A percentile compares a stretch with the other conserved stretches of the same genome.
These are phyloP conservation scores for Astreopora myriophthalma DNA, from an alignment of 64 coral and sea anemone genomes.

Conservation along the genomic window DNA sequence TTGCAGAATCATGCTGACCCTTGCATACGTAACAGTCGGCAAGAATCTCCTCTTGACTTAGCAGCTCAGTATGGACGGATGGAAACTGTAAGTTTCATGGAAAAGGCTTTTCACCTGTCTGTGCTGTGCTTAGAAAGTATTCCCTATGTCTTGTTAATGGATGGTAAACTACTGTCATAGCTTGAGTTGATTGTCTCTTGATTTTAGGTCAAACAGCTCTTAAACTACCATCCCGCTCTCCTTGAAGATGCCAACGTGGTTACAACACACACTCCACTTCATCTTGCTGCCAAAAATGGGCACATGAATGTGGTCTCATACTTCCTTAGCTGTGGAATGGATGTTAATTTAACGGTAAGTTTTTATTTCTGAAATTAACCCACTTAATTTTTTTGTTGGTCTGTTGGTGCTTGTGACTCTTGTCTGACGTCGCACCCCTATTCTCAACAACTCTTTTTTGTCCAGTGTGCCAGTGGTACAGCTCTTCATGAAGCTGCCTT, in stretches of 20 bases:
- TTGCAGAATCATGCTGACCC: conserved; percentile 92
- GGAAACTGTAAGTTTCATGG: conserved; percentile 72
- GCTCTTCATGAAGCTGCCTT: conserved; percentile 88
- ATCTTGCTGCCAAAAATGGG: conserved; percentile 94
- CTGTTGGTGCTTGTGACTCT: no score
- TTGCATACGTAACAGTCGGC: conserved; percentile 69
- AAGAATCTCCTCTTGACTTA: conserved; percentile 90
- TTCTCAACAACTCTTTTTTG: not conserved
- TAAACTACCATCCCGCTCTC: conserved; percentile 85
- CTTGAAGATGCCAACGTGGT: conserved; percentile 70
- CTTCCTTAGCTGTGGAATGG: conserved; percentile 94
- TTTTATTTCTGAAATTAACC: not conserved
- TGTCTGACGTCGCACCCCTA: no score
- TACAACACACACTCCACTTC: conserved; percentile 90
- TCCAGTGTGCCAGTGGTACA: conserved; percentile 84
- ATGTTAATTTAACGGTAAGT: conserved; percentile 76
- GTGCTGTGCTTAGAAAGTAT: not conserved
- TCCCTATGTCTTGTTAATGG: no score
- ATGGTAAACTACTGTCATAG: no score
- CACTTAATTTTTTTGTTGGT: not conserved
- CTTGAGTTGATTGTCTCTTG: not conserved
- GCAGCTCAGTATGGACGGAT: conserved; percentile 95
- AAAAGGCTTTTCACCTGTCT: not conserved
- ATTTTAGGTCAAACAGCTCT: conserved; percentile 87
- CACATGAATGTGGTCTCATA: conserved; percentile 89